Conservation (phyloP, 1,140 invertebrate species). For the Ridgeia piscesae region DNA sequence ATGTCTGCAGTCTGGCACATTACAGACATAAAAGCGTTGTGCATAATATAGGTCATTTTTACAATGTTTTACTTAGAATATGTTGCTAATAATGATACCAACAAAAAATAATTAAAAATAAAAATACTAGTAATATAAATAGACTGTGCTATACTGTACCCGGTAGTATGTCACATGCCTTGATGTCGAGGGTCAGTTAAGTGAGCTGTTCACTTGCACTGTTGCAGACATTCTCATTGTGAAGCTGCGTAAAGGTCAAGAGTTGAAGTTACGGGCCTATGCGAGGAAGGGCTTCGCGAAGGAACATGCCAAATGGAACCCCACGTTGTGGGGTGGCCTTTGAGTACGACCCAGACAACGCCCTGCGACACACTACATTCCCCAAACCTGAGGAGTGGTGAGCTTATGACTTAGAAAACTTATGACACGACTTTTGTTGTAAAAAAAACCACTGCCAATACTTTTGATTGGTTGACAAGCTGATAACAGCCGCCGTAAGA, state of each 20-base stretch:
- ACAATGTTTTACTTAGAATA: no score
- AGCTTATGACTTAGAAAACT: no score
- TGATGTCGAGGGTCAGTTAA: no score
- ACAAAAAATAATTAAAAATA: no score
- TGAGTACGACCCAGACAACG: slow-evolving; percentile 99
- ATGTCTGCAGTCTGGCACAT: no score
- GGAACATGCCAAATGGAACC: slow-evolving; percentile 99
- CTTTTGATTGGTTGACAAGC: not conserved
- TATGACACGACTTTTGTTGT: no score
- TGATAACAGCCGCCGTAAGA: not conserved
- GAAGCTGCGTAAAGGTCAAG: slow-evolving; percentile 96
- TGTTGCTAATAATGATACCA: no score
- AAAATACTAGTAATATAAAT: no score
- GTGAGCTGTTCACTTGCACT: slow-evolving; percentile 33
- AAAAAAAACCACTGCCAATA: not conserved
- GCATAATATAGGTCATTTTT: no score
- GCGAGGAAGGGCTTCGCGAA: slow-evolving; percentile 97
- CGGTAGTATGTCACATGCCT: no score
- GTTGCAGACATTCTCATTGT: slow-evolving; percentile 88
- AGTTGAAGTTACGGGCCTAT: slow-evolving; percentile 92
- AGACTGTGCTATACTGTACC: no score
- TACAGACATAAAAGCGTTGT: no score
- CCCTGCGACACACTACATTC: slow-evolving; percentile 91
- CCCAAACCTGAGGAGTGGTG: slow-evolving; percentile 98
- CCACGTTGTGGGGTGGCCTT: slow-evolving; percentile 96